phyloP scores from a whole-genome alignment of 2,113 vertebrate species.

The Alectura lathami region DNA sequence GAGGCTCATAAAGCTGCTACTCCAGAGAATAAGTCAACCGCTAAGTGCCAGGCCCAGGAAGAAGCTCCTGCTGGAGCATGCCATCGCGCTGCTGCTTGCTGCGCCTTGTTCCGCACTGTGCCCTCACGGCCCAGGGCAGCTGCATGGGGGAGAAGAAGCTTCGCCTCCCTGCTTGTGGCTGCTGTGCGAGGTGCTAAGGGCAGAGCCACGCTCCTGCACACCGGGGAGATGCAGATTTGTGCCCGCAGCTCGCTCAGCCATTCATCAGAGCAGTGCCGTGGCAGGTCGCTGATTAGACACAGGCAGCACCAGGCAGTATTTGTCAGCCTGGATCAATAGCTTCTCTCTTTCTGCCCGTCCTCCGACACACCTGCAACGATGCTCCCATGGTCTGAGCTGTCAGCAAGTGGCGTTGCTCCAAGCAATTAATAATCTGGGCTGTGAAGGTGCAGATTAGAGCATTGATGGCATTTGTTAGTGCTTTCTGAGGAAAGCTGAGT shows the following conservation, averaged over 20 bases:
- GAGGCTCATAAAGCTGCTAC: slow-evolving; percentile 1
- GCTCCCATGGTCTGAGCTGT: background rate
- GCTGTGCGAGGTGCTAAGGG: background rate
- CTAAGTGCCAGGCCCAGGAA: background rate
- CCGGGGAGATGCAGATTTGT: background rate
- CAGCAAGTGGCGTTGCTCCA: background rate
- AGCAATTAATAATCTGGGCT: background rate
- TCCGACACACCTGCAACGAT: background rate
- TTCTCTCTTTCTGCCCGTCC: background rate
- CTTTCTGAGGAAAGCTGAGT: background rate
- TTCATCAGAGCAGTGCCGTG: background rate
- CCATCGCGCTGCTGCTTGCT: accelerated
- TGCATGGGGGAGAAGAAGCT: background rate
- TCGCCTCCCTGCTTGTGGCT: background rate
- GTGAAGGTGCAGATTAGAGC: background rate
- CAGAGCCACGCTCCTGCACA: background rate
- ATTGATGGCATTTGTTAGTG: background rate
- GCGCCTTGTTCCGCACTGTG: background rate
- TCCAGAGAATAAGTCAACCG: background rate
- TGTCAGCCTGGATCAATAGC: background rate
- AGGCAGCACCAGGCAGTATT: background rate
- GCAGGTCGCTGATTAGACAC: background rate
- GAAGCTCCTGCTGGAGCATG: accelerated
- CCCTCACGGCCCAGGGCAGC: accelerated
- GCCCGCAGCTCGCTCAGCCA: background rate